phyloP scores from a whole-genome alignment of 37 sponge, comb jelly and placozoan species.

The Dysidea cf. avara region DNA sequence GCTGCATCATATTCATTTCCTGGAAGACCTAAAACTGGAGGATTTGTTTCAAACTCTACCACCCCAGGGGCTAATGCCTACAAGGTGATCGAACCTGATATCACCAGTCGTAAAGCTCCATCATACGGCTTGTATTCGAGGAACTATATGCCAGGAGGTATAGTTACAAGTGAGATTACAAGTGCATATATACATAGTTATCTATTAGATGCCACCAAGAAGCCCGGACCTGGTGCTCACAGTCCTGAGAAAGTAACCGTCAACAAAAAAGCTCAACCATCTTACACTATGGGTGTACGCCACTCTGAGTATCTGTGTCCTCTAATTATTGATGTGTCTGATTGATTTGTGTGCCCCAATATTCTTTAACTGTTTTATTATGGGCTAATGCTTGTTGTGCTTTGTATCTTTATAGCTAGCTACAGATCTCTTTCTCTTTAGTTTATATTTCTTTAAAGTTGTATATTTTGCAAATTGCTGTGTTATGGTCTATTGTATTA shows the following conservation, averaged over 20 bases:
- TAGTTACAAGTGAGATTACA: neutral
- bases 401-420: too few relatives aligned
- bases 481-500: too few relatives aligned
- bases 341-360: constrained; percentile 3
- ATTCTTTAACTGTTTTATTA: too few relatives aligned
- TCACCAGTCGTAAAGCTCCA: constrained; percentile 58
- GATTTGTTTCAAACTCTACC: constrained; percentile 84
- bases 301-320: constrained; percentile 96
- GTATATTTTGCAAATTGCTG: too few relatives aligned
- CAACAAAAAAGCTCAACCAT: constrained; percentile 53
- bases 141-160: constrained; percentile 91
- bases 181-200: neutral
- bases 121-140: constrained; percentile 76
- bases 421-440: too few relatives aligned
- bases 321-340: constrained; percentile 86
- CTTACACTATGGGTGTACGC: constrained; percentile 76
- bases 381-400: too few relatives aligned
- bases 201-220: constrained; percentile 74
- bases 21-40: constrained; percentile 80
- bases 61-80: constrained; percentile 89
- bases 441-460: too few relatives aligned
- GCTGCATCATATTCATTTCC: constrained; percentile 88
- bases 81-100: constrained; percentile 44
- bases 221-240: constrained; percentile 97
- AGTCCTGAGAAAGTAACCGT: constrained; percentile 78